Conservation (phyloP, 2,113 vertebrate genomes). For the Panurus biarmicus region DNA sequence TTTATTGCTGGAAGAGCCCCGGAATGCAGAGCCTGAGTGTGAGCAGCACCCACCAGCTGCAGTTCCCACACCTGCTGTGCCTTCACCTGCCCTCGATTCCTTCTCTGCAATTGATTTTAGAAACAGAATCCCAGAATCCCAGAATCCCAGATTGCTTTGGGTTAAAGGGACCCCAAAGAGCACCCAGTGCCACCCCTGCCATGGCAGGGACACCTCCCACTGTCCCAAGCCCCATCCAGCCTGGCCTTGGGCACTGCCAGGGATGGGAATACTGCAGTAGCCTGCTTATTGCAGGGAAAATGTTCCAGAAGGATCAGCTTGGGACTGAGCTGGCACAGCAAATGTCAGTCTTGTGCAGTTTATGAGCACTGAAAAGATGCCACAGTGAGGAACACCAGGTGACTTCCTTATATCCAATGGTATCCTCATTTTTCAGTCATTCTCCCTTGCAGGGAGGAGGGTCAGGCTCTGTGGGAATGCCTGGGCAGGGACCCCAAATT, state of each 20-base stretch:
- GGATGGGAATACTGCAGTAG: not conserved
- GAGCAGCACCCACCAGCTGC: not conserved
- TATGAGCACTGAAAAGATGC: not conserved
- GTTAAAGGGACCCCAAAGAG: not conserved
- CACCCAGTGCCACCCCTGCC: accelerated
- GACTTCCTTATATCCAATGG: accelerated
- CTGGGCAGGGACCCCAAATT: not conserved
- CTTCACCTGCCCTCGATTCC: not conserved
- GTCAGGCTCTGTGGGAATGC: not conserved
- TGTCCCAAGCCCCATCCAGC: not conserved
- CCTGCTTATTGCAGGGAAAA: not conserved
- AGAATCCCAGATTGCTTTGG: not conserved
- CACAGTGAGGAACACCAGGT: not conserved
- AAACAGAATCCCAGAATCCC: not conserved
- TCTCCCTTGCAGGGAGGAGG: not conserved
- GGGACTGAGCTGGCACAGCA: not conserved
- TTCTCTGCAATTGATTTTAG: not conserved
- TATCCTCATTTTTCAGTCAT: not conserved
- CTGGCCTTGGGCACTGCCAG: not conserved
- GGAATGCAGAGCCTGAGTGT: not conserved
- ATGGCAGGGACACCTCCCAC: not conserved
- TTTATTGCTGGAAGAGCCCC: not conserved
- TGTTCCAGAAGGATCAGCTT: not conserved
- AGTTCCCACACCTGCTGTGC: accelerated
- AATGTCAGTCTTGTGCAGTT: not conserved